A percentile compares a stretch with the other conserved stretches of the same genome.
phyloP scores from a whole-genome alignment of 1,140 invertebrate species.

The Drosophila ambigua region DNA sequence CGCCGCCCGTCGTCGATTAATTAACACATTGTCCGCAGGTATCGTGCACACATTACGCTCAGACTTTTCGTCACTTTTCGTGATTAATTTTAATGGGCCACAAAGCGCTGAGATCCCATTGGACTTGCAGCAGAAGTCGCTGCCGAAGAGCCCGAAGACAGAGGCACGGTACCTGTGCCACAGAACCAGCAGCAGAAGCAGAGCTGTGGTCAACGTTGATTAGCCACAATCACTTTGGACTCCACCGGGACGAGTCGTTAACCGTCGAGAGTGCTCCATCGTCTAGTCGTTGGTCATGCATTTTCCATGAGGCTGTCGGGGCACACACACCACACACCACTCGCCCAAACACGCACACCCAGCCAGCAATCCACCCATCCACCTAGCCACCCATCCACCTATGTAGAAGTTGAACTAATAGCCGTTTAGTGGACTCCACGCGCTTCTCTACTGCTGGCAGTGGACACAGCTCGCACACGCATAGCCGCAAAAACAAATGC shows the following conservation, averaged over 20 bases:
- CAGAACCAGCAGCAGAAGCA: conserved; percentile 2
- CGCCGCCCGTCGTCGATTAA: conserved; percentile 52
- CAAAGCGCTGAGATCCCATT: conserved; percentile 39
- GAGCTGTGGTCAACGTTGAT: conserved; percentile 62
- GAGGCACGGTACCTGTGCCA: neutral
- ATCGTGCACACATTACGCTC: conserved; percentile 26
- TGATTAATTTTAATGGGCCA: conserved; percentile 75
- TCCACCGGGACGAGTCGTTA: conserved; percentile 72
- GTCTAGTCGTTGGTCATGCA: conserved; percentile 70
- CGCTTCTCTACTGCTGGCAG: neutral
- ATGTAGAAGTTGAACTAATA: conserved; percentile 58
- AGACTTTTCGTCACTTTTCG: conserved; percentile 74
- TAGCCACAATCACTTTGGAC: conserved; percentile 73
- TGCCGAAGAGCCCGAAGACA: neutral
- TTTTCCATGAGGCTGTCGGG: conserved; percentile 64
- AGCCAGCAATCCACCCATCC: neutral
- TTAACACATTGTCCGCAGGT: conserved; percentile 50
- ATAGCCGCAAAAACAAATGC: conserved; percentile 45
- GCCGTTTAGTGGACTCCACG: conserved; percentile 69
- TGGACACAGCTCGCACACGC: conserved; percentile 27
- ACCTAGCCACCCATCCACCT: neutral
- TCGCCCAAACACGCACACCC: neutral
- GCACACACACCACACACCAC: conserved; percentile 29
- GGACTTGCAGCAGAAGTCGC: conserved; percentile 4
- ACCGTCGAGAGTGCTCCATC: conserved; percentile 57